Percentiles rank a stretch among this genome's conserved stretches.
phyloP scores from a whole-genome alignment of 2,797 vertebrate genomes.

The Odontamblyopus rebecca region DNA sequence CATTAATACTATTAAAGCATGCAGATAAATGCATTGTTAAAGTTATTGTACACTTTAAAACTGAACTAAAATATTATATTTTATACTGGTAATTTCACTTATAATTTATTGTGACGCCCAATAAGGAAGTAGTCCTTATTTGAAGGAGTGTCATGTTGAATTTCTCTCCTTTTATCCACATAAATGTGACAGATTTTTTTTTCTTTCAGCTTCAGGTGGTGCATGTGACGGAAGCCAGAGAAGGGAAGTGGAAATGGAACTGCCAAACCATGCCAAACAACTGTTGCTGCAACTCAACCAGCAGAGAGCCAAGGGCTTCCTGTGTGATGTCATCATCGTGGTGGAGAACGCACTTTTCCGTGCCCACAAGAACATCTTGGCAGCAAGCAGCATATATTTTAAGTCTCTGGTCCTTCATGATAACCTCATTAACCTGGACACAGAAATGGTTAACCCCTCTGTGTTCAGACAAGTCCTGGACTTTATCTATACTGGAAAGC shows the following conservation, averaged over 20 bases:
- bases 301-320: constrained; percentile 98
- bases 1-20: no score
- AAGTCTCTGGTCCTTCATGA: constrained; percentile 97
- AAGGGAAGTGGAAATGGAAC: constrained; percentile 93
- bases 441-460: constrained; percentile 95
- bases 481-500: constrained; percentile 98
- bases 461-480: constrained; percentile 97
- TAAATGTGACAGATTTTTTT: neutral
- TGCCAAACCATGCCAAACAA: constrained; percentile 99
- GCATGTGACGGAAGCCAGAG: constrained; percentile 83
- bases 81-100: no score
- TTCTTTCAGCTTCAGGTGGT: constrained; percentile 82
- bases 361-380: constrained; percentile 96
- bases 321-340: constrained; percentile 98
- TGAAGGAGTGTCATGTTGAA: neutral
- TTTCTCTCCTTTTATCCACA: neutral
- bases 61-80: no score
- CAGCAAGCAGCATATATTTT: constrained; percentile 98
- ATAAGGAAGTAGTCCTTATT: neutral
- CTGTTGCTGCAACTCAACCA: constrained; percentile 99
- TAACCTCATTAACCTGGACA: constrained; percentile 98
- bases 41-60: no score
- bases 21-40: no score
- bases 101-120: neutral
- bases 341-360: constrained; percentile 98